These are phyloP conservation scores for Steinernema carpocapsae DNA, from an alignment of 2,888 invertebrate species.

Conservation along the genomic window DNA sequence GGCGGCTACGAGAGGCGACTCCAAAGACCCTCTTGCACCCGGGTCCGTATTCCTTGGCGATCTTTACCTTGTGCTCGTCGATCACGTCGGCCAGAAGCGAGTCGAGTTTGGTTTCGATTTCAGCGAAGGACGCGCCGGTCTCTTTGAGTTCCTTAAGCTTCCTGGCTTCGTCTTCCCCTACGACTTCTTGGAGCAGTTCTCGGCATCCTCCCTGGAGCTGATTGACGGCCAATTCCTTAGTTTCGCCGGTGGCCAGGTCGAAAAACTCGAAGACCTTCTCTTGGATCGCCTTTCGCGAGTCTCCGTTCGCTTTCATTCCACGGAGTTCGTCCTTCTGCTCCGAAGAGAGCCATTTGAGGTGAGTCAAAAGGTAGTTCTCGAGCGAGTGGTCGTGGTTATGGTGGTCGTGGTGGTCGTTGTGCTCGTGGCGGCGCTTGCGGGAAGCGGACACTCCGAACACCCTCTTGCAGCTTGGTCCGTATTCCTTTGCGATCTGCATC, in stretches of 20 bases:
- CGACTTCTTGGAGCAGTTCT: conserved; percentile 40
- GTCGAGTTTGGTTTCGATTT: conserved; percentile 44
- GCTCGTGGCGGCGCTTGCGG: conserved; percentile 34
- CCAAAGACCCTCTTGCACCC: conserved; percentile 42
- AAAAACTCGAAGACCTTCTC: conserved; percentile 45
- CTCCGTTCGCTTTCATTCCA: conserved; percentile 47
- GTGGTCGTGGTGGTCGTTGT: conserved; percentile 22
- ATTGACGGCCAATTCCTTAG: conserved; percentile 46
- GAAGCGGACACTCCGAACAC: conserved; percentile 36
- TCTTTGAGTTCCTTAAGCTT: conserved; percentile 53
- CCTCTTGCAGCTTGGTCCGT: conserved; percentile 46
- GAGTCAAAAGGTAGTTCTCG: conserved; percentile 44
- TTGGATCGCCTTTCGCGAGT: conserved; percentile 47
- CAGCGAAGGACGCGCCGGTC: conserved; percentile 46
- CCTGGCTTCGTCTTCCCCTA: conserved; percentile 51
- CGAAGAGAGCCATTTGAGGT: conserved; percentile 47
- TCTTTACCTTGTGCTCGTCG: conserved; percentile 31
- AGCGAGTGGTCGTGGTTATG: conserved; percentile 35
- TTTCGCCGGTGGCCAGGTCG: conserved; percentile 39
- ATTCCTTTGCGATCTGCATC: conserved; percentile 45
- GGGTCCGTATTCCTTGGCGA: conserved; percentile 42
- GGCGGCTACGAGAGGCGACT: not conserved
- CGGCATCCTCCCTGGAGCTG: conserved; percentile 46
- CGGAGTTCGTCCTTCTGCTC: conserved; percentile 44
- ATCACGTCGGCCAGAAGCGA: conserved; percentile 39